These are phyloP conservation scores for Empidonax alnorum DNA, from an alignment of 2,113 vertebrate species.

Conservation along the genomic window DNA sequence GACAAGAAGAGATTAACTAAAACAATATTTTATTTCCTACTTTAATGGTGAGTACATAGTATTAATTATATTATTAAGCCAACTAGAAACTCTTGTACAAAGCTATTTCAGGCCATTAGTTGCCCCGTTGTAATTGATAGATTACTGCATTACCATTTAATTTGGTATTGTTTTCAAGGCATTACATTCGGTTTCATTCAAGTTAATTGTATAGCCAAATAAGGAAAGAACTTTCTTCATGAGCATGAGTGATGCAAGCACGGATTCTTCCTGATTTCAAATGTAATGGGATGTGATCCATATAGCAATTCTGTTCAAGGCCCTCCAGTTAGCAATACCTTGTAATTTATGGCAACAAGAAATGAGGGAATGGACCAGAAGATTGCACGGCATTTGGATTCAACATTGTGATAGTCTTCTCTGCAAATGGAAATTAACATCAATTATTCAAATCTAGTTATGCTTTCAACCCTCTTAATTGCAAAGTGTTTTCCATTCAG, in stretches of 20 bases:
- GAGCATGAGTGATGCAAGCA: slow-evolving; percentile 44
- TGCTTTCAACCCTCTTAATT: slow-evolving; percentile 59
- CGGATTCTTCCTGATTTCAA: slow-evolving; percentile 46
- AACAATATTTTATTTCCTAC: slow-evolving; percentile 75
- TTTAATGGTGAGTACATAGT: slow-evolving; percentile 68
- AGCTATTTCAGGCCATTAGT: slow-evolving; percentile 74
- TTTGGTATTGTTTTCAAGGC: slow-evolving; percentile 80
- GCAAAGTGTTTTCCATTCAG: slow-evolving; percentile 44
- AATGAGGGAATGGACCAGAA: slow-evolving; percentile 29
- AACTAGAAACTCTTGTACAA: slow-evolving; percentile 73
- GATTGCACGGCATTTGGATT: slow-evolving; percentile 30
- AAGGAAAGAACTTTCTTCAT: slow-evolving; percentile 67
- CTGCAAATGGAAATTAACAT: slow-evolving; percentile 58
- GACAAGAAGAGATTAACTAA: slow-evolving; percentile 72
- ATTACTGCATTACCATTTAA: slow-evolving; percentile 79
- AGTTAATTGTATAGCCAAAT: slow-evolving; percentile 75
- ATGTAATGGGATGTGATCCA: slow-evolving; percentile 45
- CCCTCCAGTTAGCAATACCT: neutral
- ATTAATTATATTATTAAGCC: slow-evolving; percentile 79
- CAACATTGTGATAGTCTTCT: slow-evolving; percentile 16
- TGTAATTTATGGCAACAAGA: slow-evolving; percentile 13
- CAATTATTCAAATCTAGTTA: slow-evolving; percentile 51
- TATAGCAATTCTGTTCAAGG: neutral
- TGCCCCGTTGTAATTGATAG: slow-evolving; percentile 71
- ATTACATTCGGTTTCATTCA: slow-evolving; percentile 70